These are phyloP conservation scores for Tanytarsus gracilentus DNA, from an alignment of 2,888 invertebrate genomes.

Conservation along the genomic window DNA sequence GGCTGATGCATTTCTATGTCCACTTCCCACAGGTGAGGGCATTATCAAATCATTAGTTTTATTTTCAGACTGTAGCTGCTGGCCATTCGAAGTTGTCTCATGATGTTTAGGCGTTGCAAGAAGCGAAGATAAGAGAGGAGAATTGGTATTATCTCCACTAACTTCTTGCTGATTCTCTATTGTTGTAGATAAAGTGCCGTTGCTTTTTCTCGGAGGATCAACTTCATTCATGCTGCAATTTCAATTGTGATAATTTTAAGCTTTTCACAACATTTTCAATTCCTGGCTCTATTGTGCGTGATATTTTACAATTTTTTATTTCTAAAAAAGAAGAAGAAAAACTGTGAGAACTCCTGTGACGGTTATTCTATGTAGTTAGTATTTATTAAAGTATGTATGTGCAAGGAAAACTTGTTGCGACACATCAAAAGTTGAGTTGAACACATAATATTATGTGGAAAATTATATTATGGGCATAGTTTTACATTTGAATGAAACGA, in stretches of 20 bases:
- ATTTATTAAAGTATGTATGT: too few species aligned
- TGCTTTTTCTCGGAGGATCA: slow-evolving; percentile 20
- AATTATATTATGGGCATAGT: too few species aligned
- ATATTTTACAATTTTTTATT: not conserved
- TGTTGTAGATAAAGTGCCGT: slow-evolving; percentile 18
- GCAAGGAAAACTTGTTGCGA: slow-evolving; percentile 16
- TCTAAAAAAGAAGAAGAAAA: not conserved
- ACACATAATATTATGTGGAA: not conserved
- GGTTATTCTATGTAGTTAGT: too few species aligned
- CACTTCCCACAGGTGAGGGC: not conserved
- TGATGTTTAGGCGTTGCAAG: not conserved
- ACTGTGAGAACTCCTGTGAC: not conserved
- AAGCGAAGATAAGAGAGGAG: slow-evolving; percentile 19
- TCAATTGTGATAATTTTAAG: not conserved
- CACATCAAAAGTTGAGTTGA: not conserved
- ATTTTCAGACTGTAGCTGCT: not conserved
- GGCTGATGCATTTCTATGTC: slow-evolving; percentile 1
- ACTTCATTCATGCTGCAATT: slow-evolving; percentile 23
- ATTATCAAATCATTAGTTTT: not conserved
- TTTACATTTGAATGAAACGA: too few species aligned
- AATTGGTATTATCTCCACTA: not conserved
- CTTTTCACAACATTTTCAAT: slow-evolving; percentile 1
- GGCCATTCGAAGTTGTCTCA: slow-evolving; percentile 15
- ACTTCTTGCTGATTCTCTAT: slow-evolving; percentile 9
- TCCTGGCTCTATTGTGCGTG: not conserved